These are phyloP conservation scores for Polypedilum vanderplanki DNA, from an alignment of 1,140 invertebrate genomes.

Conservation along the genomic window DNA sequence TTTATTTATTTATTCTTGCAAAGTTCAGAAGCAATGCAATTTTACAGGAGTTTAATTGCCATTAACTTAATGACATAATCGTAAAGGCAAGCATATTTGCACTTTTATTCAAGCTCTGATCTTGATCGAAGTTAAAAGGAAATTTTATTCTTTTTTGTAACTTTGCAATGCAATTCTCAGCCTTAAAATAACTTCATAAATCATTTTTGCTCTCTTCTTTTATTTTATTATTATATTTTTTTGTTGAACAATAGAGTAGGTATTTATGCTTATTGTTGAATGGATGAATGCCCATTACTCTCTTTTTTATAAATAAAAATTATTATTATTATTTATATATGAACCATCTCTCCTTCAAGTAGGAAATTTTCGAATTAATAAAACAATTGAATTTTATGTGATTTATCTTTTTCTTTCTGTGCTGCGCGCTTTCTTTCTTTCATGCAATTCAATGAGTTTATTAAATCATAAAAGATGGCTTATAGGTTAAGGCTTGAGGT, in stretches of 20 bases:
- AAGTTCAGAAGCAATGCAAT: too few relatives aligned
- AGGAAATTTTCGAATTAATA: slow-evolving; percentile 24
- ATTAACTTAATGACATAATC: slow-evolving; percentile 12
- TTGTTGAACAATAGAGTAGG: background rate
- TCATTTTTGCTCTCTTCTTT: background rate
- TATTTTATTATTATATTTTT: background rate
- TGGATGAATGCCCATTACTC: slow-evolving; percentile 16
- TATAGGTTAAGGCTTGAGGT: background rate
- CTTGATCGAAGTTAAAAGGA: background rate
- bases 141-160: background rate
- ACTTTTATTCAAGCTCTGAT: background rate
- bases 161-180: background rate
- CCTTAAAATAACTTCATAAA: slow-evolving; percentile 14
- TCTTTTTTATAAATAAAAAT: too few relatives aligned
- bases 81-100: background rate
- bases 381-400: slow-evolving; percentile 26
- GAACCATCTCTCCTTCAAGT: background rate
- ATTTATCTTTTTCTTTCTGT: background rate
- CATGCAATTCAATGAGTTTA: slow-evolving; percentile 20
- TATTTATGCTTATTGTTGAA: slow-evolving; percentile 7
- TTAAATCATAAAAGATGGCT: slow-evolving; percentile 24
- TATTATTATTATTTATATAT: too few relatives aligned
- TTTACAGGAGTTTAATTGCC: slow-evolving; percentile 1
- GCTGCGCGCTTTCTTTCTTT: background rate
- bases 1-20: too few relatives aligned